Evolutionary conservation across 2,888 invertebrate species (phyloP).

Genomic region (Ophioninae sp.): DNA sequence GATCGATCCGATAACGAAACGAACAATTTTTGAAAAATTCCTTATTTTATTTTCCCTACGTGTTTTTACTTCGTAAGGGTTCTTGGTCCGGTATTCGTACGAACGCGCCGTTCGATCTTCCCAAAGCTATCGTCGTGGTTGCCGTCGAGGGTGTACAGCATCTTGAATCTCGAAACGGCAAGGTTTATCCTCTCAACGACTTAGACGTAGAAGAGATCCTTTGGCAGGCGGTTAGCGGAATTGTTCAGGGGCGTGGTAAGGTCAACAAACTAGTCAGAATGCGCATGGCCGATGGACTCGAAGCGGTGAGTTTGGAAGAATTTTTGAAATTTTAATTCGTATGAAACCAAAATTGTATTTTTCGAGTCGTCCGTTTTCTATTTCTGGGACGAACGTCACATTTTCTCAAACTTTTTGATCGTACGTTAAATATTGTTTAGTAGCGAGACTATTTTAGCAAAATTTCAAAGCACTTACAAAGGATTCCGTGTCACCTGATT

Average conservation of each 20-base stretch:
- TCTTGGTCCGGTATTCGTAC: slow-evolving; percentile 88
- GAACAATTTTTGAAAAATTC: background rate
- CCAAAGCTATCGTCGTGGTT: slow-evolving; percentile 87
- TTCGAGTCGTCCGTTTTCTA: background rate
- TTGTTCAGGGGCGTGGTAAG: slow-evolving; percentile 84
- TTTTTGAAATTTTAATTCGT: background rate
- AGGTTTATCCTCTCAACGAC: slow-evolving; percentile 83
- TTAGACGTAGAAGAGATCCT: slow-evolving; percentile 86
- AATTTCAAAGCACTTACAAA: too few species aligned
- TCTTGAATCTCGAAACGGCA: slow-evolving; percentile 74
- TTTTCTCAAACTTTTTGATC: too few species aligned
- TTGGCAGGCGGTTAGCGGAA: slow-evolving; percentile 83
- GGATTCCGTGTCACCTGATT: too few species aligned
- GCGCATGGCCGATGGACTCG: slow-evolving; percentile 84
- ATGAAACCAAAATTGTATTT: background rate
- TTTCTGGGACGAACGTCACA: too few species aligned
- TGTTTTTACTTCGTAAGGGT: slow-evolving; percentile 81
- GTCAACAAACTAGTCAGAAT: slow-evolving; percentile 85
- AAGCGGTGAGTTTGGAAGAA: slow-evolving; percentile 83
- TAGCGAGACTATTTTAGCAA: too few species aligned
- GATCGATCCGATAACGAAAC: background rate
- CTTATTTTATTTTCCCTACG: slow-evolving; percentile 5
- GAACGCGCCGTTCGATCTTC: slow-evolving; percentile 87
- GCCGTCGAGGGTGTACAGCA: slow-evolving; percentile 86
- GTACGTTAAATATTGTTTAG: too few species aligned